phyloP scores from a whole-genome alignment of 2,888 invertebrate genomes.

The Tenthredo livida region DNA sequence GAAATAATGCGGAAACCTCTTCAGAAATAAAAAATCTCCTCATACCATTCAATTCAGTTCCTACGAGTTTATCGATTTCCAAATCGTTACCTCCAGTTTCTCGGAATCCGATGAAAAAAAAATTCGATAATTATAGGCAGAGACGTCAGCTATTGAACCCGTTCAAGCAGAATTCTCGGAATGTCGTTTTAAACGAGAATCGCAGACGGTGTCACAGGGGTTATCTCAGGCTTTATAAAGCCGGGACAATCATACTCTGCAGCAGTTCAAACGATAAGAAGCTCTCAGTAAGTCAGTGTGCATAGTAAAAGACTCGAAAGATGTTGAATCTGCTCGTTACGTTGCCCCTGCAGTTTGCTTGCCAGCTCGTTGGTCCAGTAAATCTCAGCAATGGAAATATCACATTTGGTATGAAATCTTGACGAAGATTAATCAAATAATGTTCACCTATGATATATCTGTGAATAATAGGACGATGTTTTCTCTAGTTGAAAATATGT shows the following conservation, averaged over 20 bases:
- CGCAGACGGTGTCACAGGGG: background rate
- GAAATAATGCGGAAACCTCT: background rate
- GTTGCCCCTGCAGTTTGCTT: conserved; percentile 22
- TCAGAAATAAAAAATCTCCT: background rate
- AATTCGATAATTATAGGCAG: background rate
- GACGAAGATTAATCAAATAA: background rate
- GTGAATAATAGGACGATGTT: background rate
- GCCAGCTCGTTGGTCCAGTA: background rate
- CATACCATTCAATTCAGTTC: background rate
- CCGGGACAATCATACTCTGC: background rate
- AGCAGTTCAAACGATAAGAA: background rate
- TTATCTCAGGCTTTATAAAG: background rate
- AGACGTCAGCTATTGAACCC: background rate
- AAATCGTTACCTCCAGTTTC: background rate
- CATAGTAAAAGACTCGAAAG: background rate
- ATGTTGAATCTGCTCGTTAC: background rate
- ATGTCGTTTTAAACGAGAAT: too few species aligned
- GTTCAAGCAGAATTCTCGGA: background rate
- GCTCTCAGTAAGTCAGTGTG: background rate
- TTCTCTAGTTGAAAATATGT: background rate
- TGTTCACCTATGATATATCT: too few species aligned
- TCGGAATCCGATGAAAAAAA: background rate
- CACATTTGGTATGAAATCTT: background rate
- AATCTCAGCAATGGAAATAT: background rate
- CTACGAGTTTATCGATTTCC: background rate